A percentile compares a stretch with the other conserved stretches of the same genome.
These are phyloP conservation scores for Melanostoma scalare DNA, from an alignment of 2,888 invertebrate genomes.

Conservation along the genomic window DNA sequence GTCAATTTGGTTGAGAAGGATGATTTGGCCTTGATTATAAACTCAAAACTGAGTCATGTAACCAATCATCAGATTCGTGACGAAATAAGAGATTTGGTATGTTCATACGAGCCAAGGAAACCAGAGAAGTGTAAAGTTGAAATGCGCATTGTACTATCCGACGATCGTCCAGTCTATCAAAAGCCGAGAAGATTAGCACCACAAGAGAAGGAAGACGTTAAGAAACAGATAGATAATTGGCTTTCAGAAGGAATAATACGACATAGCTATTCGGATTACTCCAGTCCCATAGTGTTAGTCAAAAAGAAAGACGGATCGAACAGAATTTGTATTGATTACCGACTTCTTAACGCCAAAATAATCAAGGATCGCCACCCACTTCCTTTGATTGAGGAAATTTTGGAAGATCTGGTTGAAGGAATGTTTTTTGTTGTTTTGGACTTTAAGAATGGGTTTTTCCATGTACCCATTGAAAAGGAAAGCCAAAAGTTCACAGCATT, in stretches of 20 bases:
- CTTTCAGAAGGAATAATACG: slow-evolving; percentile 74
- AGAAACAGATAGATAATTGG: slow-evolving; percentile 76
- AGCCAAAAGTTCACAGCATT: no score
- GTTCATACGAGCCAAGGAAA: slow-evolving; percentile 12
- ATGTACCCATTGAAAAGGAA: slow-evolving; percentile 20
- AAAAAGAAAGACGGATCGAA: slow-evolving; percentile 69
- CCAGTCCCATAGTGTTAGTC: slow-evolving; percentile 74
- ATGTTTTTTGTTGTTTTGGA: slow-evolving; percentile 9
- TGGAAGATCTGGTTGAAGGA: no score
- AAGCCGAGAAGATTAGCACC: background rate
- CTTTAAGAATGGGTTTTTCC: slow-evolving; percentile 51
- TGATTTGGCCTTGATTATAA: background rate
- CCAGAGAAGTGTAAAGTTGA: slow-evolving; percentile 29
- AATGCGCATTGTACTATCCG: slow-evolving; percentile 10
- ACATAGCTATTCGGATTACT: slow-evolving; percentile 61
- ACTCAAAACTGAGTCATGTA: background rate
- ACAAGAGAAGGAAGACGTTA: slow-evolving; percentile 66
- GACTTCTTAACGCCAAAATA: slow-evolving; percentile 10
- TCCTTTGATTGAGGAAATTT: slow-evolving; percentile 42
- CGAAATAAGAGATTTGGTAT: slow-evolving; percentile 1
- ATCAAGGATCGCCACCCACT: slow-evolving; percentile 29
- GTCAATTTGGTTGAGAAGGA: slow-evolving; percentile 16
- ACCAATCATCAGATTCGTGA: slow-evolving; percentile 1
- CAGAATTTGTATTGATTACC: slow-evolving; percentile 73
- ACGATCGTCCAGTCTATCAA: no score